Evolutionary conservation across 1,140 invertebrate species (phyloP).

Genomic region (Planococcus citri): DNA sequence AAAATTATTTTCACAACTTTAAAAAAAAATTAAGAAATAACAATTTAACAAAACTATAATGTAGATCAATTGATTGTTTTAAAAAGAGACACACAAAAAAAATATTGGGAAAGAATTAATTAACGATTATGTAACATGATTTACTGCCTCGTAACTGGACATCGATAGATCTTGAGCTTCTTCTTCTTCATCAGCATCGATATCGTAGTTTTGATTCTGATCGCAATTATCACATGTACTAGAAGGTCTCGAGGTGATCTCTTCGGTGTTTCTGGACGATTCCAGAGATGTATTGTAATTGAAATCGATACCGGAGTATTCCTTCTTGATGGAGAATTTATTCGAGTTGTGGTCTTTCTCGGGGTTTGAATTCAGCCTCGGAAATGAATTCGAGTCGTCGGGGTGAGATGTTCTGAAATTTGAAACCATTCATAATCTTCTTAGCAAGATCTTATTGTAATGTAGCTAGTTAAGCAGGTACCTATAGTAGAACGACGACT

Average conservation of each 20-base stretch:
- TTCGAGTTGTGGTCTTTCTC: background rate
- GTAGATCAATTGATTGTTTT: background rate
- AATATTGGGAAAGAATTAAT: background rate
- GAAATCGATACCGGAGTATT: background rate
- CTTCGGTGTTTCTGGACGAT: constrained; percentile 1
- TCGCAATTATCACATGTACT: constrained; percentile 1
- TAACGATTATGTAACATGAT: background rate
- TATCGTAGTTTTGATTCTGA: background rate
- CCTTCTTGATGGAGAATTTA: background rate
- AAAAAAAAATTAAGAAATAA: background rate
- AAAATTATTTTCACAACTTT: background rate
- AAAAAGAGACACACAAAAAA: background rate
- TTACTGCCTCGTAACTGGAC: background rate
- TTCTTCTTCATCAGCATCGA: background rate
- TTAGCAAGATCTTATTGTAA: too few relatives aligned
- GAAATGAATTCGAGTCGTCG: background rate
- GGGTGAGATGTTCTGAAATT: background rate
- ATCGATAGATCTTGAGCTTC: constrained; percentile 15
- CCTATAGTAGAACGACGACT: too few relatives aligned
- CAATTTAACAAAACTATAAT: background rate
- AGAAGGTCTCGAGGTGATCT: background rate
- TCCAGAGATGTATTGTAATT: constrained; percentile 15
- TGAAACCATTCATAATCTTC: too few relatives aligned
- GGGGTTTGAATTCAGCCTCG: background rate
- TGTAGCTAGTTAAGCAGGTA: too few relatives aligned